Conservation (phyloP, 2,797 vertebrate species). For the Novumbra hubbsi region DNA sequence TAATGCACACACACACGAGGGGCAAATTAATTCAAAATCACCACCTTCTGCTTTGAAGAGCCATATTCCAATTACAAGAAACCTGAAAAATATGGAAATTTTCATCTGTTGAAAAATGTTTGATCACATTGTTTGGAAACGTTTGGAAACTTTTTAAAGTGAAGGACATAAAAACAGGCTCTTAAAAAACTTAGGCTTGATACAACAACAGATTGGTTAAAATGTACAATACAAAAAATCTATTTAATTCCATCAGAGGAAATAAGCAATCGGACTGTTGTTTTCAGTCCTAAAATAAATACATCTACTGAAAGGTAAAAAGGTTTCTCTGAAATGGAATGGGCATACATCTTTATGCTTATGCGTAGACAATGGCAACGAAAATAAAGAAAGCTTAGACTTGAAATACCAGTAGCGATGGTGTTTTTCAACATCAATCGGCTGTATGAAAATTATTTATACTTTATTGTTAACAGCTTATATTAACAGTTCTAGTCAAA, state of each 20-base stretch:
- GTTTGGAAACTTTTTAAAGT: conserved; percentile 46
- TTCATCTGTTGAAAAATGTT: conserved; percentile 37
- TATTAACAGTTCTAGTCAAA: too few relatives aligned
- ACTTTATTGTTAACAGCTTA: neutral
- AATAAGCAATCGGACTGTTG: neutral
- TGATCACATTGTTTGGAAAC: conserved; percentile 23
- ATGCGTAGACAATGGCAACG: conserved; percentile 51
- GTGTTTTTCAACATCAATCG: too few relatives aligned
- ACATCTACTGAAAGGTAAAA: neutral
- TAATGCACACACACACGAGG: conserved; percentile 42
- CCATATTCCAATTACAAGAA: conserved; percentile 67
- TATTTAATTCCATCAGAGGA: neutral
- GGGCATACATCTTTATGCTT: conserved; percentile 74
- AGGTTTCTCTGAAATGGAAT: conserved; percentile 79
- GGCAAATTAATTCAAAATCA: conserved; percentile 70
- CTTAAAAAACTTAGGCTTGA: neutral
- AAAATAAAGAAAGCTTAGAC: neutral
- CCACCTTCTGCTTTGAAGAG: conserved; percentile 60
- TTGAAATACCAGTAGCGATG: too few relatives aligned
- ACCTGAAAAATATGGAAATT: conserved; percentile 59
- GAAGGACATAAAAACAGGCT: conserved; percentile 9
- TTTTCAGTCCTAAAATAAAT: neutral
- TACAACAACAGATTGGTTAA: neutral
- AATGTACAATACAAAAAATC: neutral
- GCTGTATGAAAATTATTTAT: neutral